Percentiles rank a stretch among this genome's conserved stretches.
Evolutionary conservation across 2,888 invertebrate genomes (phyloP).

Genomic region (Eristalis tenax): DNA sequence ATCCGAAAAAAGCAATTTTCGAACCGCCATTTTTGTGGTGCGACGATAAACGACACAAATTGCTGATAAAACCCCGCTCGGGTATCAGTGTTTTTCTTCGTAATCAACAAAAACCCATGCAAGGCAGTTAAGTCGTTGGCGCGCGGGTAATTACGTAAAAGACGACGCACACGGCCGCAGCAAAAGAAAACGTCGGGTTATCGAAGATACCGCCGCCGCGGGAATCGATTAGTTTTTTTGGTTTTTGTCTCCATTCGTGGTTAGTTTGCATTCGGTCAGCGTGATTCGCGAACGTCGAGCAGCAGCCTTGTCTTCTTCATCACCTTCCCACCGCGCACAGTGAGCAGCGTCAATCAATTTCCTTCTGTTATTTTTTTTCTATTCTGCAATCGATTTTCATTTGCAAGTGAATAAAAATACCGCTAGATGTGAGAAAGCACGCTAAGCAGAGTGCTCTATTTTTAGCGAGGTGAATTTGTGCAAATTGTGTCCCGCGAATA

Average conservation of each 20-base stretch:
- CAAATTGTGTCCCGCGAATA: conserved; percentile 42
- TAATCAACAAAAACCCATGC: conserved; percentile 39
- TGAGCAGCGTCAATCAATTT: neutral
- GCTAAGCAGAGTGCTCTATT: conserved; percentile 35
- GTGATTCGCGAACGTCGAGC: conserved; percentile 57
- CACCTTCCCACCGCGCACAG: neutral
- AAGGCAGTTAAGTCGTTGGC: conserved; percentile 31
- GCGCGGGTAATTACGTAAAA: conserved; percentile 63
- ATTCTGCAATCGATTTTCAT: conserved; percentile 20
- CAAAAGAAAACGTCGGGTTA: conserved; percentile 19
- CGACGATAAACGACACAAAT: conserved; percentile 26
- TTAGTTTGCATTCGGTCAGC: conserved; percentile 62
- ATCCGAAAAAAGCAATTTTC: neutral
- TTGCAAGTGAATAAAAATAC: conserved; percentile 41
- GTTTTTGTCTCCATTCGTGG: neutral
- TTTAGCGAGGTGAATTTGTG: conserved; percentile 57
- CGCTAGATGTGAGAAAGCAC: conserved; percentile 17
- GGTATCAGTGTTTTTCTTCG: conserved; percentile 22
- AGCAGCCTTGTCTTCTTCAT: neutral
- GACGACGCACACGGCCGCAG: neutral
- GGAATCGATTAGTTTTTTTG: conserved; percentile 16
- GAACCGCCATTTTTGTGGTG: neutral
- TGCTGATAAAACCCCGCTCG: conserved; percentile 35
- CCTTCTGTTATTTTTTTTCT: neutral
- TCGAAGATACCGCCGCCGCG: conserved; percentile 15